These are phyloP conservation scores for Acrocephalus scirpaceus DNA, from an alignment of 2,797 vertebrate species.

Conservation along the genomic window DNA sequence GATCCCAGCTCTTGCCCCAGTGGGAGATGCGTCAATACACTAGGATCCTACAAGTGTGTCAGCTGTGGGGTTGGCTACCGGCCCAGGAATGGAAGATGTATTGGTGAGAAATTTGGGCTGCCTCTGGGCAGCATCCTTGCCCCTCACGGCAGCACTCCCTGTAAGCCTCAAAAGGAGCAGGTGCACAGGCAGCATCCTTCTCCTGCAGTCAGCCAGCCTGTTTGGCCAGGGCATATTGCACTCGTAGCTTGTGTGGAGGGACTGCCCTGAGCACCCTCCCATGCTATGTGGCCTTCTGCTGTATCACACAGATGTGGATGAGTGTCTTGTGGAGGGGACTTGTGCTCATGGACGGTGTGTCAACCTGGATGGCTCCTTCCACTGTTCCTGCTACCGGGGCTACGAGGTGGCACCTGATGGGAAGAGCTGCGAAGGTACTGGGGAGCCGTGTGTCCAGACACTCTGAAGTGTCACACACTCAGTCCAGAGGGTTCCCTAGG, in stretches of 20 bases:
- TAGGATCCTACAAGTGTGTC: slow-evolving; percentile 85
- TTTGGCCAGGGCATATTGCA: not conserved
- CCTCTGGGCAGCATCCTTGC: not conserved
- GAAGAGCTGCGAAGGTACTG: slow-evolving; percentile 85
- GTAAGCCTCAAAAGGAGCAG: not conserved
- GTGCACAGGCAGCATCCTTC: not conserved
- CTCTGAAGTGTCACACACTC: not conserved
- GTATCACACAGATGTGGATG: slow-evolving; percentile 81
- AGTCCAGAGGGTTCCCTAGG: not conserved
- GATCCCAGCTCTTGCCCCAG: slow-evolving; percentile 82
- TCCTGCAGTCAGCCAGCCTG: not conserved
- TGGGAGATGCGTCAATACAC: slow-evolving; percentile 84
- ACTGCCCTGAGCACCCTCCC: not conserved
- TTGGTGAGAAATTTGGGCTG: slow-evolving; percentile 74
- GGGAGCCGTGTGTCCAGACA: not conserved
- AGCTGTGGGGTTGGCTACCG: slow-evolving; percentile 83
- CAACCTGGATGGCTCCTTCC: slow-evolving; percentile 88
- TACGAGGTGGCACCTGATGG: slow-evolving; percentile 79
- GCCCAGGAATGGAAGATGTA: slow-evolving; percentile 80
- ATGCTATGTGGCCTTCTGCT: not conserved
- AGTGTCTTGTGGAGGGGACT: slow-evolving; percentile 79
- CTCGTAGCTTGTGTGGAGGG: not conserved
- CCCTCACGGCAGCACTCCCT: fast-evolving
- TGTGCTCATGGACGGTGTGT: slow-evolving; percentile 84
- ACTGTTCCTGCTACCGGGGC: slow-evolving; percentile 85